Conservation (phyloP, 2,797 vertebrate species). For the Scleropages formosus region DNA sequence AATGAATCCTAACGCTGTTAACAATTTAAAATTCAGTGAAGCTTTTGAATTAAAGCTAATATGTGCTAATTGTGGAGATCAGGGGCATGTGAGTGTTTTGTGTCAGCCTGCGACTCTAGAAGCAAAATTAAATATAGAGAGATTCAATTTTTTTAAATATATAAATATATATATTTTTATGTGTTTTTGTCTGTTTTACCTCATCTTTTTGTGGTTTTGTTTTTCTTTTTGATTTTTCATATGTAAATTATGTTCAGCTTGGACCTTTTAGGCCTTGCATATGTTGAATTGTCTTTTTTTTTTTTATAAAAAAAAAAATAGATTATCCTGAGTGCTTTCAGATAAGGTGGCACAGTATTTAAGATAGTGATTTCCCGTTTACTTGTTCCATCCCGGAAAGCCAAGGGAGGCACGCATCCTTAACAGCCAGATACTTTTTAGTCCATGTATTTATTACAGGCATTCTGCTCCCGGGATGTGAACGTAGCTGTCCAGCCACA, state of each 20-base stretch:
- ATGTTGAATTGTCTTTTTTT: conserved; percentile 63
- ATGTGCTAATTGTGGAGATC: conserved; percentile 59
- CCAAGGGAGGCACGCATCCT: conserved; percentile 21
- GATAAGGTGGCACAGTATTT: conserved; percentile 52
- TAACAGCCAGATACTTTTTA: conserved; percentile 48
- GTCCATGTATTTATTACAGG: conserved; percentile 62
- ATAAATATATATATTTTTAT: conserved; percentile 62
- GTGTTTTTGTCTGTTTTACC: conserved; percentile 78
- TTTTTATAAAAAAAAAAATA: too few relatives aligned
- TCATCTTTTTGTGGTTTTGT: conserved; percentile 62
- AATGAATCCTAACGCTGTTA: conserved; percentile 81
- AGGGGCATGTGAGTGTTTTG: conserved; percentile 69
- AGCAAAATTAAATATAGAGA: conserved; percentile 74
- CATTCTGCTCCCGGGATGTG: conserved; percentile 52
- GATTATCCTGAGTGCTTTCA: conserved; percentile 60
- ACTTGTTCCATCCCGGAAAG: conserved; percentile 41
- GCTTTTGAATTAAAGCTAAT: conserved; percentile 48
- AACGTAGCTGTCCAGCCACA: conserved; percentile 67
- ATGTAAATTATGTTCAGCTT: conserved; percentile 75
- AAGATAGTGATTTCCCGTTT: conserved; percentile 49
- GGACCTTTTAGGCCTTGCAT: conserved; percentile 65
- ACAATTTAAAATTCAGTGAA: conserved; percentile 48
- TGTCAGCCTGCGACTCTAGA: conserved; percentile 70
- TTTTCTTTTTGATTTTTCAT: conserved; percentile 44
- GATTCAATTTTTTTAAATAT: conserved; percentile 64